These are phyloP conservation scores for Mungos mungo DNA, from an alignment of 2,113 vertebrate genomes.

Conservation along the genomic window DNA sequence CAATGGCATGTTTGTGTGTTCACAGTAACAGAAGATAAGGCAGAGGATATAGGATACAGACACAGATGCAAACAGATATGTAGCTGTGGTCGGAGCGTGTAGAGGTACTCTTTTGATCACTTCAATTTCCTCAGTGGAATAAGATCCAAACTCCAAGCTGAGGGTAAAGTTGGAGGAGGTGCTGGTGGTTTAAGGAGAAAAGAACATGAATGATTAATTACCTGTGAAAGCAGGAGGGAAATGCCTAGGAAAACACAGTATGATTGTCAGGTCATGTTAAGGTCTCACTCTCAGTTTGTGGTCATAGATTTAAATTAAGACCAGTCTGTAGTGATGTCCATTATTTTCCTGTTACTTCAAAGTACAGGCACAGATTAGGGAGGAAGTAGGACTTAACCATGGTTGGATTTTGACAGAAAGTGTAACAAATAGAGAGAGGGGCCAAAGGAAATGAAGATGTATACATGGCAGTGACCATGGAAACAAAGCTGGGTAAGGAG, in stretches of 20 bases:
- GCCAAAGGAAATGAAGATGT: not conserved
- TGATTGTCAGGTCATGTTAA: not conserved
- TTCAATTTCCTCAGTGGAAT: not conserved
- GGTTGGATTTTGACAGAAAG: slow-evolving; percentile 3
- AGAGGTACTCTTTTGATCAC: not conserved
- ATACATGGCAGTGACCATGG: not conserved
- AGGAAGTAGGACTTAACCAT: not conserved
- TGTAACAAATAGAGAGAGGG: not conserved
- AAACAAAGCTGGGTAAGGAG: slow-evolving; percentile 20
- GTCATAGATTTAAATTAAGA: slow-evolving; percentile 43
- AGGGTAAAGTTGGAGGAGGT: not conserved
- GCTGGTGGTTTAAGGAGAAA: slow-evolving; percentile 36
- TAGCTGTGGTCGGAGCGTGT: not conserved
- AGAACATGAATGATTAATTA: not conserved
- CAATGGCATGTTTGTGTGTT: not conserved
- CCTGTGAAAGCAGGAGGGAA: not conserved
- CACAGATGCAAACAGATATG: not conserved
- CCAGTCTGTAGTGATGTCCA: not conserved
- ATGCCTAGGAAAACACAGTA: slow-evolving; percentile 17
- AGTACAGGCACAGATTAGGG: not conserved
- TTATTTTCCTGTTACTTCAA: slow-evolving; percentile 46
- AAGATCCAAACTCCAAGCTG: not conserved
- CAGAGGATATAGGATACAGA: not conserved
- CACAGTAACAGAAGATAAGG: slow-evolving; percentile 29
- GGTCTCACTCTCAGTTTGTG: not conserved